Evolutionary conservation across 2,888 invertebrate genomes (phyloP).

Genomic region (Scaeva pyrastri): DNA sequence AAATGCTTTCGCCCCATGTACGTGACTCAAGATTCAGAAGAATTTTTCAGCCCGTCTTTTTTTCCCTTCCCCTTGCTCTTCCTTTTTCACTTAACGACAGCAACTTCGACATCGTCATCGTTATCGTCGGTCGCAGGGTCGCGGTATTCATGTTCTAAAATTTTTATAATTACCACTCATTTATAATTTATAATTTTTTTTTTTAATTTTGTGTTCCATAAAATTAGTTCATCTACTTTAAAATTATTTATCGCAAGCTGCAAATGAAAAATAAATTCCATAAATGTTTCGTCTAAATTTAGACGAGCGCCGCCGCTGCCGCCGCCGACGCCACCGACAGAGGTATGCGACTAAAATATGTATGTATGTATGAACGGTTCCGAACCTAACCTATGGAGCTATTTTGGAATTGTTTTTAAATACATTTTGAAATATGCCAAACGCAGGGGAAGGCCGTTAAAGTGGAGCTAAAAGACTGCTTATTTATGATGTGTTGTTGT

Average conservation of each 20-base stretch:
- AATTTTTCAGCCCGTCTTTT: conserved; percentile 31
- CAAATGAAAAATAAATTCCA: conserved; percentile 48
- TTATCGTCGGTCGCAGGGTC: conserved; percentile 24
- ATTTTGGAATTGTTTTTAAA: conserved; percentile 22
- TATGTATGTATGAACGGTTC: too few species aligned
- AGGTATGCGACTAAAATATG: neutral
- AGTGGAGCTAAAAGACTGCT: neutral
- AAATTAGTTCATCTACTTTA: conserved; percentile 54
- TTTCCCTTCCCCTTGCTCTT: conserved; percentile 1
- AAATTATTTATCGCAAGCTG: conserved; percentile 41
- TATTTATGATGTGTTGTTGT: neutral
- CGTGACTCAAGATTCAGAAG: conserved; percentile 66
- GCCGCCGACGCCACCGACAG: neutral
- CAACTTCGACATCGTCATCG: conserved; percentile 12
- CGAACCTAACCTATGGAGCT: neutral
- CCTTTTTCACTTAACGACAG: conserved; percentile 28
- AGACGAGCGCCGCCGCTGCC: neutral
- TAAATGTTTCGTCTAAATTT: conserved; percentile 57
- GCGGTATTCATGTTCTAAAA: conserved; percentile 58
- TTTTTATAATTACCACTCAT: conserved; percentile 67
- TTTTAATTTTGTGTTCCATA: conserved; percentile 21
- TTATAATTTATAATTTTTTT: conserved; percentile 35
- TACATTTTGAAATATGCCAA: neutral
- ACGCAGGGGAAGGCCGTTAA: conserved; percentile 31
- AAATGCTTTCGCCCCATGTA: conserved; percentile 70